These are phyloP conservation scores for Anabas testudineus DNA, from an alignment of 2,797 vertebrate species.

Conservation along the genomic window DNA sequence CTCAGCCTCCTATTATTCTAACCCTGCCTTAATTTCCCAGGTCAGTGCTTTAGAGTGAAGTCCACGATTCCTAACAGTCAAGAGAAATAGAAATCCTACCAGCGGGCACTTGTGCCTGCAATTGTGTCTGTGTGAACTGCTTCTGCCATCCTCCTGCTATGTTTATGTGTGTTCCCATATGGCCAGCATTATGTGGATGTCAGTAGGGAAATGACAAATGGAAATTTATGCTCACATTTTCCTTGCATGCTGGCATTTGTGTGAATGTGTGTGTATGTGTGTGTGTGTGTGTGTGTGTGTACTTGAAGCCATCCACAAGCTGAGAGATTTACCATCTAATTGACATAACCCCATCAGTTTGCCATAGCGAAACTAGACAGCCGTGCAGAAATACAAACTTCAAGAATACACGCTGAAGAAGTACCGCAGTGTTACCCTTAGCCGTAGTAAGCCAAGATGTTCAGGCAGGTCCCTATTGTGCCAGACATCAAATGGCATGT, in stretches of 20 bases:
- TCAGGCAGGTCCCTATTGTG: conserved; percentile 6
- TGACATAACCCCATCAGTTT: not conserved
- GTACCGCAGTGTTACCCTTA: not conserved
- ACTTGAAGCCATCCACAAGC: not conserved
- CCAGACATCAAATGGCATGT: not conserved
- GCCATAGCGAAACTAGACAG: not conserved
- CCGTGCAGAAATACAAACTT: not conserved
- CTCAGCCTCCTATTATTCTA: not conserved
- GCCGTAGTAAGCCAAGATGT: not conserved
- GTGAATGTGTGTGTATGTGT: no score
- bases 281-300: no score
- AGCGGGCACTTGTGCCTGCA: conserved; percentile 1
- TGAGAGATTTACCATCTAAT: not conserved
- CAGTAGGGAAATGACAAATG: not conserved
- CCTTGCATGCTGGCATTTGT: not conserved
- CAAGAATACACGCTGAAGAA: not conserved
- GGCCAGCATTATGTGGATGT: not conserved
- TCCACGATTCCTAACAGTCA: not conserved
- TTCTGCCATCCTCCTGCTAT: no score
- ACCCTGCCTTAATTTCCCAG: not conserved
- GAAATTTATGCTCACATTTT: not conserved
- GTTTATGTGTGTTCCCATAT: not conserved
- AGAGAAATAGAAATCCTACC: not conserved
- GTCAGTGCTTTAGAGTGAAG: conserved; percentile 5
- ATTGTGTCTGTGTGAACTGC: not conserved